Conservation (phyloP, 2,888 invertebrate genomes). For the Phaedon cochleariae region DNA sequence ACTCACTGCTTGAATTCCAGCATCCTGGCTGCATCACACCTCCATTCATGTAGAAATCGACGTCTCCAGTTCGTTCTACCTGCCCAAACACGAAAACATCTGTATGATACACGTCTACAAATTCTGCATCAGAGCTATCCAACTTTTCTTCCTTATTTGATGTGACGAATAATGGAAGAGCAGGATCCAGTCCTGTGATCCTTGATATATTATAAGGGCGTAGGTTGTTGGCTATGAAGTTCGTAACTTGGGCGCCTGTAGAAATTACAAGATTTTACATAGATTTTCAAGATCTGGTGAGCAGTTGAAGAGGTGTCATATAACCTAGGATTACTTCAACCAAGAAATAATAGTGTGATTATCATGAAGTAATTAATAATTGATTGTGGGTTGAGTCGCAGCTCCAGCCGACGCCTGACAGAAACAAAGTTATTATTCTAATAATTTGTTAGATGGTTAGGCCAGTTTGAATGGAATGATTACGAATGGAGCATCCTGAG, state of each 20-base stretch:
- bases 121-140: slow-evolving; percentile 70
- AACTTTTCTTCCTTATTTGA: slow-evolving; percentile 66
- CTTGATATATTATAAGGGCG: slow-evolving; percentile 66
- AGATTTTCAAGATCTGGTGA: too few species aligned
- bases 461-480: too few species aligned
- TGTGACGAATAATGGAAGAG: slow-evolving; percentile 72
- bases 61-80: slow-evolving; percentile 71
- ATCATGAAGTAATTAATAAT: too few species aligned
- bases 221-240: slow-evolving; percentile 66
- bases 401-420: too few species aligned
- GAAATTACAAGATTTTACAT: too few species aligned
- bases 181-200: slow-evolving; percentile 75
- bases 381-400: too few species aligned
- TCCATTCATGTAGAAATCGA: slow-evolving; percentile 78
- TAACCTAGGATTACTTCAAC: too few species aligned
- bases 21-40: slow-evolving; percentile 76
- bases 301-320: too few species aligned
- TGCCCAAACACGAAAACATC: slow-evolving; percentile 76
- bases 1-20: slow-evolving; percentile 61
- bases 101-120: slow-evolving; percentile 77
- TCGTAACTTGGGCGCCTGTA: slow-evolving; percentile 70
- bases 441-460: too few species aligned
- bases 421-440: too few species aligned
- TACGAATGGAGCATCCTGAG: too few species aligned
- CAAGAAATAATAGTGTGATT: too few species aligned